Conservation (phyloP, 2,888 invertebrate species). For the Drosophila borborema region DNA sequence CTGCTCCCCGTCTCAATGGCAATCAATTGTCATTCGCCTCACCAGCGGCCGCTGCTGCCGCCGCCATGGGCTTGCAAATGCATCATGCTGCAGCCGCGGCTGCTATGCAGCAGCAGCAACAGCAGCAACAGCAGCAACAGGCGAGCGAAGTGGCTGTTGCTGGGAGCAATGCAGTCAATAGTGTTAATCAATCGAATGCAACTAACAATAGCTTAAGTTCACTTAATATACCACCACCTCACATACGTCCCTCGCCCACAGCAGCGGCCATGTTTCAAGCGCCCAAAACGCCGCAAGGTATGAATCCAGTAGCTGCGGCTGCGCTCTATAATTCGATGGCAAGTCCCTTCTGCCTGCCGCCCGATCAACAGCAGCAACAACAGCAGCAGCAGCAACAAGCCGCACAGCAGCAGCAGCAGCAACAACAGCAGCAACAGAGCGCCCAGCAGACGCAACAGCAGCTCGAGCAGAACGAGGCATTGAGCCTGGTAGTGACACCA, state of each 20-base stretch:
- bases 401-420: constrained; percentile 88
- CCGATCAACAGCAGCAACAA: constrained; percentile 87
- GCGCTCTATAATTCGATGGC: constrained; percentile 89
- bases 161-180: constrained; percentile 52
- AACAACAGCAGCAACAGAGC: constrained; percentile 87
- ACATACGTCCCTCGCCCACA: constrained; percentile 89
- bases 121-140: constrained; percentile 59
- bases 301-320: constrained; percentile 87
- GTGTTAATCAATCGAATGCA: constrained; percentile 59
- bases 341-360: constrained; percentile 88
- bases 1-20: constrained; percentile 88
- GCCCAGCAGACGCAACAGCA: constrained; percentile 87
- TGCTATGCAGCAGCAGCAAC: constrained; percentile 76
- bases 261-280: constrained; percentile 92
- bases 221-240: constrained; percentile 87
- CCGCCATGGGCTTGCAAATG: constrained; percentile 86
- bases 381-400: constrained; percentile 87
- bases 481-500: constrained; percentile 96
- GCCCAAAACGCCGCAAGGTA: constrained; percentile 91
- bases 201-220: constrained; percentile 86
- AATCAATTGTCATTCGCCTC: constrained; percentile 85
- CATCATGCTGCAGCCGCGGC: constrained; percentile 84
- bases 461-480: constrained; percentile 96
- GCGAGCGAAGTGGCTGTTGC: constrained; percentile 52
- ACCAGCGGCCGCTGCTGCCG: constrained; percentile 85